Evolutionary conservation across 2,113 vertebrate genomes (phyloP).

Genomic region (Synodontis membranacea): DNA sequence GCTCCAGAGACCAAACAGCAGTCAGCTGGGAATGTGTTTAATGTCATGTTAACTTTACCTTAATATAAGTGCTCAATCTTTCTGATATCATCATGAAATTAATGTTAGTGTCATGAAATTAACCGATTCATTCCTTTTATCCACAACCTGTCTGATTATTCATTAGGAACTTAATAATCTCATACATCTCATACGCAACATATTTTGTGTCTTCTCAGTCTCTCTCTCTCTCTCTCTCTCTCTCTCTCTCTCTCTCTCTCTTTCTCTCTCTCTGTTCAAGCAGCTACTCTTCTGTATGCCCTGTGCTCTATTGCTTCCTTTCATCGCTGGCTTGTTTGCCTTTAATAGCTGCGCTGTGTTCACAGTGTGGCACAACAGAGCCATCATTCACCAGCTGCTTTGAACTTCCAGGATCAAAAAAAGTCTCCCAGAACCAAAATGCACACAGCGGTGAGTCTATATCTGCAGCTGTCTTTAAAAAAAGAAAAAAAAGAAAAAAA

Average conservation of each 20-base stretch:
- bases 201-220: not conserved
- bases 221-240: not conserved
- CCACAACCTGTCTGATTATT: not conserved
- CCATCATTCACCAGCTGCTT: not conserved
- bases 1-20: not conserved
- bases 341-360: slow-evolving; percentile 19
- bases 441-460: not conserved
- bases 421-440: not conserved
- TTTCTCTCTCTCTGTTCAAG: not conserved
- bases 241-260: slow-evolving; percentile 3
- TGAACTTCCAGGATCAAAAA: slow-evolving; percentile 33
- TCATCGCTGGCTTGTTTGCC: not conserved
- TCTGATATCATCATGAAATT: not conserved
- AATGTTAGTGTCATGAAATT: not conserved
- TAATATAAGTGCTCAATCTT: not conserved
- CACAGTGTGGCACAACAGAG: not conserved
- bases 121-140: not conserved
- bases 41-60: not conserved
- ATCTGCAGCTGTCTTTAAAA: not conserved
- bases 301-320: not conserved
- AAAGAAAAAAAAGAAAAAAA: not conserved
- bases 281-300: not conserved
- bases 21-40: not conserved
- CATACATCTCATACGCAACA: too few relatives aligned
- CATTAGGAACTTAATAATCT: not conserved